phyloP scores from a whole-genome alignment of 2,797 vertebrate species.

The Austrolebias charrua region DNA sequence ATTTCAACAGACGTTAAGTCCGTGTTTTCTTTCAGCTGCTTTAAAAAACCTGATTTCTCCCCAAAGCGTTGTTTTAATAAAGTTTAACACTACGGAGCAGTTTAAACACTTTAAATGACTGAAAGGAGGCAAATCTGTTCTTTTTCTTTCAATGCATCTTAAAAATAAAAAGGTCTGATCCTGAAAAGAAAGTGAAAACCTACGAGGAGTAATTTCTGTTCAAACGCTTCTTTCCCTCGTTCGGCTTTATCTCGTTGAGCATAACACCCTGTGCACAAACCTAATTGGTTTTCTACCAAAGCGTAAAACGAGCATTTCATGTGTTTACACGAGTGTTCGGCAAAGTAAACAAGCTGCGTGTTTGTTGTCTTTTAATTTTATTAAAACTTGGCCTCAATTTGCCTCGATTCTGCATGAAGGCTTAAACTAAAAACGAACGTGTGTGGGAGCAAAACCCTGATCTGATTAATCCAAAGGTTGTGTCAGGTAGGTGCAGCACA shows the following conservation, averaged over 20 bases:
- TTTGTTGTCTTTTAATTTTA: conserved; percentile 15
- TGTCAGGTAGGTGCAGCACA: too few species aligned
- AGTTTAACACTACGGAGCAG: not conserved
- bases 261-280: conserved; percentile 23
- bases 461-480: conserved; percentile 33
- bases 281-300: conserved; percentile 42
- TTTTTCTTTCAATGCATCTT: not conserved
- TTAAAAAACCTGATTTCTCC: not conserved
- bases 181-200: conserved; percentile 37
- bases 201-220: conserved; percentile 21
- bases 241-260: conserved; percentile 41
- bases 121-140: conserved; percentile 7
- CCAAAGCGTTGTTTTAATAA: not conserved
- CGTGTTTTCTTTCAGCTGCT: not conserved
- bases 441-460: conserved; percentile 41
- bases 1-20: conserved; percentile 4
- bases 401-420: conserved; percentile 20
- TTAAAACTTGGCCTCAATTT: conserved; percentile 26
- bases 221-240: not conserved
- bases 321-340: conserved; percentile 13
- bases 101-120: conserved; percentile 16
- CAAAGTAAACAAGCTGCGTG: conserved; percentile 15
- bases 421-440: conserved; percentile 30
- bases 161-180: conserved; percentile 29
- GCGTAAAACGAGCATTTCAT: conserved; percentile 34